A percentile compares a stretch with the other conserved stretches of the same genome.
These are phyloP conservation scores for Solea solea DNA, from an alignment of 2,113 vertebrate genomes.

Conservation along the genomic window DNA sequence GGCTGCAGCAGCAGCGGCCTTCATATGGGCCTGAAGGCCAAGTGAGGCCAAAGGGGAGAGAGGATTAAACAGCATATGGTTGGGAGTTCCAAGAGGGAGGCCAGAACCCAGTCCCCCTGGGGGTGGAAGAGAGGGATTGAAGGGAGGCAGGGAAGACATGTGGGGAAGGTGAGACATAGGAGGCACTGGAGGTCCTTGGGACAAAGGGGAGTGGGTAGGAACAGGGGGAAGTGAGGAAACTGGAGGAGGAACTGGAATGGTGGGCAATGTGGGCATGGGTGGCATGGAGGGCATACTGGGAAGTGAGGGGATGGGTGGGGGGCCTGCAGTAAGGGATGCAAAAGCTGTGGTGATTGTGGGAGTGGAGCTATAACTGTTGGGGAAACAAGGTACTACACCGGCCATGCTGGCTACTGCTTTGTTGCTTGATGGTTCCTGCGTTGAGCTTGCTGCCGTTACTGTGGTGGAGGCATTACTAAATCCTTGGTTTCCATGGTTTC, in stretches of 20 bases:
- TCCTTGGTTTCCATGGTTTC: constrained; percentile 87
- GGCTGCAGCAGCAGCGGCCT: constrained; percentile 83
- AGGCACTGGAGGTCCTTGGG: constrained; percentile 90
- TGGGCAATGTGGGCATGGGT: constrained; percentile 92
- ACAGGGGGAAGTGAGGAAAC: constrained; percentile 92
- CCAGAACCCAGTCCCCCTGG: constrained; percentile 88
- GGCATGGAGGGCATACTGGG: constrained; percentile 92
- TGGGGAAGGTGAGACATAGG: constrained; percentile 91
- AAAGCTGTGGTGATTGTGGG: constrained; percentile 86
- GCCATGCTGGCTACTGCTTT: constrained; percentile 87
- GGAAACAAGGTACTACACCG: constrained; percentile 88
- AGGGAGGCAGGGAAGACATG: constrained; percentile 90
- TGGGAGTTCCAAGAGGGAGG: constrained; percentile 88
- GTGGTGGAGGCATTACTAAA: constrained; percentile 88
- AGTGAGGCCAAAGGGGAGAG: constrained; percentile 89
- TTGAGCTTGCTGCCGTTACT: constrained; percentile 87
- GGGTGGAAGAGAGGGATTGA: constrained; percentile 89
- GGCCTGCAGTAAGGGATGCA: constrained; percentile 86
- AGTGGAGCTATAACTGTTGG: constrained; percentile 90
- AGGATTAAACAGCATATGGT: constrained; percentile 93
- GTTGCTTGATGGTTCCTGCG: constrained; percentile 86
- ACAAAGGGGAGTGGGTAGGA: constrained; percentile 88
- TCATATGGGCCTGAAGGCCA: constrained; percentile 91
- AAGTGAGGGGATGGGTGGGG: constrained; percentile 92
- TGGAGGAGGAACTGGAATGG: constrained; percentile 92